phyloP scores from a whole-genome alignment of 2,113 vertebrate genomes.

The Dicrurus megarhynchus region DNA sequence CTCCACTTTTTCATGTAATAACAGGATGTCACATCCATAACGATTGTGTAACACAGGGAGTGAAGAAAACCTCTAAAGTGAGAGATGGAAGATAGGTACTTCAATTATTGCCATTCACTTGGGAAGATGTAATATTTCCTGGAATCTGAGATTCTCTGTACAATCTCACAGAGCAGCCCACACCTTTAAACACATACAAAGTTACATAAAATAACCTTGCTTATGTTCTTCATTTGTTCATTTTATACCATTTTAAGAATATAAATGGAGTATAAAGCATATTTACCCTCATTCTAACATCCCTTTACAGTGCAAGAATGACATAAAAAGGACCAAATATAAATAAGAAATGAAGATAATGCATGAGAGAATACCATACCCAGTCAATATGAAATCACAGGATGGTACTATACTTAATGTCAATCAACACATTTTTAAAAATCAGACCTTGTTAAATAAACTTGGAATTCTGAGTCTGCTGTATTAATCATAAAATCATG shows the following conservation, averaged over 20 bases:
- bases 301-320: background rate
- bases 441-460: background rate
- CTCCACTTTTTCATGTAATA: conserved; percentile 18
- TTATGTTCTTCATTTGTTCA: background rate
- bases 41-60: background rate
- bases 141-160: background rate
- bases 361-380: background rate
- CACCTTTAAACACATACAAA: background rate
- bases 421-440: background rate
- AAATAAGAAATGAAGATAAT: background rate
- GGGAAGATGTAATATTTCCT: background rate
- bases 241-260: background rate
- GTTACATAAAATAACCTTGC: background rate
- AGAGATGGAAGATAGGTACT: conserved; percentile 39
- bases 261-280: background rate
- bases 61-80: conserved; percentile 27
- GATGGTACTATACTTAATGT: background rate
- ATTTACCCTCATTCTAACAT: background rate
- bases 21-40: background rate
- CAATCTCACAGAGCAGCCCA: background rate
- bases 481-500: background rate
- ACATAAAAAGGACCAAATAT: background rate
- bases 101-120: conserved; percentile 25
- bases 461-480: background rate
- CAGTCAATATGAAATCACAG: background rate